Base-by-base conservation (phyloP, 1,140 invertebrate genomes). In the Carposina sasakii region DNA sequence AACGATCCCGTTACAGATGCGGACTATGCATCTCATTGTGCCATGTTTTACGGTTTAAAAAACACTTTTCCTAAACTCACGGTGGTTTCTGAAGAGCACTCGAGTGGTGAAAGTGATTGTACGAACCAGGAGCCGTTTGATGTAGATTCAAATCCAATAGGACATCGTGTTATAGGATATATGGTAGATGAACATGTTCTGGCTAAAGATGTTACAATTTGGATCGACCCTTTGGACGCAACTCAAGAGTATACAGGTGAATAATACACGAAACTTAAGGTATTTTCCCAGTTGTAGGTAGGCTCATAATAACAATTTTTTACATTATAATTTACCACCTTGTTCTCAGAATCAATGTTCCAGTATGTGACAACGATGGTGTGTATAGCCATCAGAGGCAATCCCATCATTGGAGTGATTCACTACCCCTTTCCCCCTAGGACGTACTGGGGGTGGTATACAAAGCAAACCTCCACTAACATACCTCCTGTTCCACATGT, bases 311-410 rank as follows among this genome's bases (percentile, higher is more conserved):
- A 28, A 28, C 12, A 28, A 28, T 28, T 28, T n/a, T 28, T 28
- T n/a, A n/a, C n/a, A n/a, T n/a, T n/a, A n/a, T n/a, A n/a, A n/a
- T n/a, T 28, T 28, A 28, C 12, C 6, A 28, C 24, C 6, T 6
- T 59, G 54, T 65, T 87, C 87, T 33, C 87, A 96, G 96, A 98
- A 89, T 91, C 93, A 69, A 79, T 98, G 5, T 88, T 92, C 42
- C 66, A 96, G 43, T 99, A 96, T 89, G 97, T 99, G 1, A 99
- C 98, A 12, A 96, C 94, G 1, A 99, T 99, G 98, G 95, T 98
- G 6, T 99, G 98, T 87, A 91, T 99, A 21, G 95, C 96, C 1
- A 88, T 98, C 0, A 92, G 94, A 63, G 97, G 96, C 10, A 85
- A 92, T 52, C 96, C 98, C 3, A 87, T 96, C 2, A 96, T 99